Conservation (phyloP, 2,888 invertebrate species). For the Drosophila recens region DNA sequence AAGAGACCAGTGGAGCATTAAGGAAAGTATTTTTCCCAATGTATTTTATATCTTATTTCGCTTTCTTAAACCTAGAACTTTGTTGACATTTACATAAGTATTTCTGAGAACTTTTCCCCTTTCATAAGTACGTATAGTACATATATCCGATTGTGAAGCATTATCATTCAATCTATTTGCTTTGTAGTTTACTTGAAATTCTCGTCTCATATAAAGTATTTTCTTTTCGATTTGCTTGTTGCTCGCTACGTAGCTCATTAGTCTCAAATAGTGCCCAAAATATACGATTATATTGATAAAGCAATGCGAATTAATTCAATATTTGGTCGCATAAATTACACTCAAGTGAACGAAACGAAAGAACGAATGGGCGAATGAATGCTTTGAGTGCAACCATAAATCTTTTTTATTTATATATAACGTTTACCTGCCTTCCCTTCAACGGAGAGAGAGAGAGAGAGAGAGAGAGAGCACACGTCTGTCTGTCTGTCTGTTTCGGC, state of each 20-base stretch:
- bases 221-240: conserved; percentile 19
- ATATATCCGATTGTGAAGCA: conserved; percentile 3
- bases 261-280: conserved; percentile 8
- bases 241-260: conserved; percentile 50
- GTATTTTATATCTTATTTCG: background rate
- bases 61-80: background rate
- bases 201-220: background rate
- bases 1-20: background rate
- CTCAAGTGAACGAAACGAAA: conserved; percentile 17
- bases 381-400: conserved; percentile 43
- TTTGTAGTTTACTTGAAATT: background rate
- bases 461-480: background rate
- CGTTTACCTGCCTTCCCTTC: conserved; percentile 40
- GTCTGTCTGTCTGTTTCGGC: conserved; percentile 35
- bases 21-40: background rate
- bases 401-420: conserved; percentile 31
- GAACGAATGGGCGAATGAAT: conserved; percentile 6
- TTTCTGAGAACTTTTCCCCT: too few relatives aligned
- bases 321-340: conserved; percentile 58
- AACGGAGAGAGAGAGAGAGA: conserved; percentile 12
- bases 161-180: background rate
- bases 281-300: conserved; percentile 59
- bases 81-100: background rate
- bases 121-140: background rate
- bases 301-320: conserved; percentile 61